Percentiles rank a stretch among this genome's conserved stretches.
Evolutionary conservation across 2,797 vertebrate genomes (phyloP).

Genomic region (Phoeniculus purpureus): DNA sequence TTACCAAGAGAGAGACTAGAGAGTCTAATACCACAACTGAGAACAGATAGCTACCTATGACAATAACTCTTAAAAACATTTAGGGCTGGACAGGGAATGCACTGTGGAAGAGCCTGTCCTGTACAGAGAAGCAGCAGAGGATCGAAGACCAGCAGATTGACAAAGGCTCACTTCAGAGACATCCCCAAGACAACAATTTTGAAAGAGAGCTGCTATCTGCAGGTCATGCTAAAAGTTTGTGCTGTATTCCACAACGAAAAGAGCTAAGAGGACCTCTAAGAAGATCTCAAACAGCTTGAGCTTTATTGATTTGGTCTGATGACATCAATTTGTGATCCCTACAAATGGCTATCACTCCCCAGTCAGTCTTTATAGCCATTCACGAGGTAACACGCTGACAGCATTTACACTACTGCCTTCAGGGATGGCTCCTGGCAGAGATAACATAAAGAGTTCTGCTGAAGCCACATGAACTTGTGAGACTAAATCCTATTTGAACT

Average conservation of each 20-base stretch:
- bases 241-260: not conserved
- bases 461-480: no score
- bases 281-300: not conserved
- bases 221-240: not conserved
- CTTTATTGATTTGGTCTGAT: not conserved
- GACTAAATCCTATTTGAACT: no score
- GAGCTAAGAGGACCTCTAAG: not conserved
- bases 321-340: not conserved
- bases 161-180: not conserved
- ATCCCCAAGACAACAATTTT: not conserved
- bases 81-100: not conserved
- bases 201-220: not conserved
- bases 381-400: not conserved
- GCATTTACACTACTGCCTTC: not conserved
- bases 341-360: not conserved
- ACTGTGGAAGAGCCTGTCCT: not conserved
- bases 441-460: no score
- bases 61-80: not conserved
- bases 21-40: not conserved
- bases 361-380: not conserved
- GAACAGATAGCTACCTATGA: not conserved
- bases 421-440: not conserved
- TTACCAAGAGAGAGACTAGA: not conserved
- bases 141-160: not conserved
- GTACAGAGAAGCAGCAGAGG: not conserved